Percentiles rank a stretch among this genome's conserved stretches.
These are phyloP conservation scores for Cyanoderma ruficeps DNA, from an alignment of 2,113 vertebrate species.

Conservation along the genomic window DNA sequence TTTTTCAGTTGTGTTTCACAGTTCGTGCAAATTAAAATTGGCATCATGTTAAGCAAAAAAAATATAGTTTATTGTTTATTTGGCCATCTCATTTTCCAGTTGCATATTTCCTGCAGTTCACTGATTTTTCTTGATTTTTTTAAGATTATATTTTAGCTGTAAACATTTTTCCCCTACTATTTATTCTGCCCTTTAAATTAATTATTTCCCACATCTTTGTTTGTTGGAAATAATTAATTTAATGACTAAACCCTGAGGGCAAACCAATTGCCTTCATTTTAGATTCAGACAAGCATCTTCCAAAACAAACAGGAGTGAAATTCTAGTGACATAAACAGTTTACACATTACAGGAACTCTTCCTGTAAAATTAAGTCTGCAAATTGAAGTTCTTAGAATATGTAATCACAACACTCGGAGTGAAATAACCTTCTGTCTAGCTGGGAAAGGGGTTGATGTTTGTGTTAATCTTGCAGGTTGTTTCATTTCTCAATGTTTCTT, in stretches of 20 bases:
- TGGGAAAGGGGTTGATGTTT: background rate
- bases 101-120: background rate
- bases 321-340: background rate
- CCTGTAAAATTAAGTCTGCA: background rate
- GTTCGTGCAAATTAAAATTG: background rate
- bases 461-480: background rate
- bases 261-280: background rate
- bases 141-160: background rate
- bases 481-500: background rate
- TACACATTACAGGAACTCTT: background rate
- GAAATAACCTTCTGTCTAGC: background rate
- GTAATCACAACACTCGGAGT: background rate
- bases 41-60: background rate
- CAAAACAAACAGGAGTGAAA: background rate
- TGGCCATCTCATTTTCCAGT: background rate
- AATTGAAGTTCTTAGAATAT: background rate
- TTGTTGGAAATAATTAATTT: background rate
- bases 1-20: background rate
- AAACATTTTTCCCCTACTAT: background rate
- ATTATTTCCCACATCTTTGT: background rate
- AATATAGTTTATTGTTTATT: background rate
- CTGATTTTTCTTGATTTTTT: background rate
- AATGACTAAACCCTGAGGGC: background rate
- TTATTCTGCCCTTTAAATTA: background rate
- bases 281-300: background rate